Evolutionary conservation across 2,888 invertebrate genomes (phyloP), one percentile per base, ranked within the genome.

Genomic region (Lucinisca nassula): DNA sequence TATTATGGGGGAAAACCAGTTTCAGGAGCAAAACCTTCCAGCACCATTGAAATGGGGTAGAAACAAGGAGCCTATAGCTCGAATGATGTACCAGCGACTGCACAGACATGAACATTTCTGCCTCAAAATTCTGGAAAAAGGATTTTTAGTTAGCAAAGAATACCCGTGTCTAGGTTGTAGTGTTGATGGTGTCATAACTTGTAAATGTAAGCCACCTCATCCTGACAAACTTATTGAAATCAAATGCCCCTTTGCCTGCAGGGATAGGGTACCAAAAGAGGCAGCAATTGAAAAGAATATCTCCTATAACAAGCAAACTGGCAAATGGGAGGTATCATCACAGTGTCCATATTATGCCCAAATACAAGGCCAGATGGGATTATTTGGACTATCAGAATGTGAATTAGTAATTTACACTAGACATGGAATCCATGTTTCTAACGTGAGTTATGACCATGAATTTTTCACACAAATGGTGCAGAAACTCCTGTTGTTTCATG

Each of bases 381-480:
- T 82, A 3, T 82, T 27, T 76, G 45, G 61, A 27, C 14, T 40
- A 0, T 8, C 37, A 37, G 27, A 40, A 45, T 76, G 76, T 82
- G 82, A 82, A 14, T 67, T 82, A 6, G 76, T 82, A 0, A 76
- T 82, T 32, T 82, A 49, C 49, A 82, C 82, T 3, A 61, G 37
- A 12, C 32, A 55, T 27, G 77, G 82, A n/a, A 67, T 82, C 58
- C 76, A 82, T 35, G 49, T 82, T 61, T 40, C 49, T 2, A 40
- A 4, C 12, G 51, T n/a, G 0, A 32, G 40, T 21, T 82, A 38
- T 82, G 82, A 82, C n/a, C 24, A 35, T 27, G 32, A 10, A 70
- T 70, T 12, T 32, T 70, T 70, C 70, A 27, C 70, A 12, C 6
- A 10, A 21, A 35, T 70, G 70, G 32, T 70, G 21, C 14, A n/a